Percentiles rank a stretch among this genome's conserved stretches.
These are phyloP conservation scores for Babyrousa celebensis DNA, from an alignment of 2,797 vertebrate species.

Conservation along the genomic window DNA sequence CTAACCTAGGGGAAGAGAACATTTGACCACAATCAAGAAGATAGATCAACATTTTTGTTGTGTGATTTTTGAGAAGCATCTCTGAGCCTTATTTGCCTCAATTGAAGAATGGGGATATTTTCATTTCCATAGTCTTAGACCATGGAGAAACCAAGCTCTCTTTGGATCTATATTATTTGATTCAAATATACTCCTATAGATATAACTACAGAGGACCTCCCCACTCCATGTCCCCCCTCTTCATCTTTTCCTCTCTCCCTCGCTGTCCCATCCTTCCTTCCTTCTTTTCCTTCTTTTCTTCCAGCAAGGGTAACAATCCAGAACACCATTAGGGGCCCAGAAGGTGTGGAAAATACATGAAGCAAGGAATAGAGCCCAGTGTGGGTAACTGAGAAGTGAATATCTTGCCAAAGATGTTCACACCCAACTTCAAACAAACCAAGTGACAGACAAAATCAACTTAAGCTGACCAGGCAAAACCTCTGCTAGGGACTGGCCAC, in stretches of 20 bases:
- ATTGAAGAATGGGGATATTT: not conserved
- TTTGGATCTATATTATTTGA: not conserved
- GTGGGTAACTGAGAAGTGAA: fast-evolving
- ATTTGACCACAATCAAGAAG: not conserved
- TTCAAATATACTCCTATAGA: not conserved
- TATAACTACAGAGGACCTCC: no score
- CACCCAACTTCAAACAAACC: not conserved
- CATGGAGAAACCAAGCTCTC: not conserved
- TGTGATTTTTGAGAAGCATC: not conserved
- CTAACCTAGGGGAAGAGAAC: fast-evolving
- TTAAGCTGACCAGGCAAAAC: no score
- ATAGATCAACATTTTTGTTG: not conserved
- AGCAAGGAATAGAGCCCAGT: not conserved
- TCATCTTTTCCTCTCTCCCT: no score
- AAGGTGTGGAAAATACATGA: fast-evolving
- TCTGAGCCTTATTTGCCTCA: not conserved
- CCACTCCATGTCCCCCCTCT: fast-evolving
- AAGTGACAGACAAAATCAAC: no score
- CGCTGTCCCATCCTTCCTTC: no score
- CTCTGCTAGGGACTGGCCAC: fast-evolving
- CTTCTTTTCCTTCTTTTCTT: fast-evolving
- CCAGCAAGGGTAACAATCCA: not conserved
- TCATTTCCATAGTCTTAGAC: not conserved
- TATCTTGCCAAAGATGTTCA: not conserved
- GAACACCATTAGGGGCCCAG: not conserved